Evolutionary conservation across 2,797 vertebrate species (phyloP).

Genomic region (Tachyglossus aculeatus): DNA sequence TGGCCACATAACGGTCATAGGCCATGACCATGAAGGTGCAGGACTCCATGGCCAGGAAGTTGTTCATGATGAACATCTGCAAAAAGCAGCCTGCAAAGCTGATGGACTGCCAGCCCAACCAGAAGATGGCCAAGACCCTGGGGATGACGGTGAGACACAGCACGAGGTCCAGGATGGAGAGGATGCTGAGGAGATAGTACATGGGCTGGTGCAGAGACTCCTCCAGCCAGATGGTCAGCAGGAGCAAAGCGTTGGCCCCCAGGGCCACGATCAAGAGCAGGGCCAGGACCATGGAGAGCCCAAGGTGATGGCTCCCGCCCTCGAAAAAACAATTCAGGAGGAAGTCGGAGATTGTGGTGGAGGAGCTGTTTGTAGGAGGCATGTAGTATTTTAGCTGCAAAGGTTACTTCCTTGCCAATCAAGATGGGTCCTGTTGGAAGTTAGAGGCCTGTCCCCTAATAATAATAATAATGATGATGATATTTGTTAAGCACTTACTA

Average conservation of each 20-base stretch:
- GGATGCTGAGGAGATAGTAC: slow-evolving; percentile 73
- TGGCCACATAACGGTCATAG: slow-evolving; percentile 60
- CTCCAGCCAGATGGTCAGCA: slow-evolving; percentile 62
- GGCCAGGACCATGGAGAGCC: slow-evolving; percentile 37
- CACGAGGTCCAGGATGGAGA: slow-evolving; percentile 70
- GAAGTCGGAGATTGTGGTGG: slow-evolving; percentile 68
- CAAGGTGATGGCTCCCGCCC: slow-evolving; percentile 62
- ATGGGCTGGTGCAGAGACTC: slow-evolving; percentile 71
- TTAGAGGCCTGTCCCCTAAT: no score
- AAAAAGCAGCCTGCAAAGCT: slow-evolving; percentile 60
- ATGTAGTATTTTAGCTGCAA: no score
- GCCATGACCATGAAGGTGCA: slow-evolving; percentile 65
- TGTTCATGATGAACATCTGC: slow-evolving; percentile 66
- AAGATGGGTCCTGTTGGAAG: no score
- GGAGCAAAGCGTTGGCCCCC: slow-evolving; percentile 63
- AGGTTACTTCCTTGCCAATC: no score
- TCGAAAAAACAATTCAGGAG: slow-evolving; percentile 76
- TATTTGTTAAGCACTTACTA: no score
- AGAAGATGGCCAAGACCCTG: slow-evolving; percentile 44
- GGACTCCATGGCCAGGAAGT: slow-evolving; percentile 65
- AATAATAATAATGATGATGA: no score
- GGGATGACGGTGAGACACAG: slow-evolving; percentile 63
- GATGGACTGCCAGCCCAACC: slow-evolving; percentile 23
- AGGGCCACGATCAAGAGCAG: slow-evolving; percentile 67
- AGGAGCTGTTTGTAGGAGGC: slow-evolving; percentile 31